Conservation (phyloP, 1,140 invertebrate genomes). For the Callitettix versicolor region DNA sequence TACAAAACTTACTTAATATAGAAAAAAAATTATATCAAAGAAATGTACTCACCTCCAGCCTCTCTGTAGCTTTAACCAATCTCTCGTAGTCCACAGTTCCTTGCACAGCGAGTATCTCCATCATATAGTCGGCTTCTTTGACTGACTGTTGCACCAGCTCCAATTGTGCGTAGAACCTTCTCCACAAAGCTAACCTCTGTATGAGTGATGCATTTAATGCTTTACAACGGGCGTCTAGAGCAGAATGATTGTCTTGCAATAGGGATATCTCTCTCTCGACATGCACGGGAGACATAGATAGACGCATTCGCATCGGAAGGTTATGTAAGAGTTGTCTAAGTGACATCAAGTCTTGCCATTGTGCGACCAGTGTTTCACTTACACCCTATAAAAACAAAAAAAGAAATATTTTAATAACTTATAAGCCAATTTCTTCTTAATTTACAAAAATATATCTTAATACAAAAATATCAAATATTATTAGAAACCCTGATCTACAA, state of each 20-base stretch:
- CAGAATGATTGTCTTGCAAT: slow-evolving; percentile 57
- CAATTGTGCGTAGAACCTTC: slow-evolving; percentile 55
- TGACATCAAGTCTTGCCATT: slow-evolving; percentile 66
- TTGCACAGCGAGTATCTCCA: slow-evolving; percentile 66
- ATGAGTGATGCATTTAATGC: slow-evolving; percentile 50
- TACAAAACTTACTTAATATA: too few species aligned
- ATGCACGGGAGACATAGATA: slow-evolving; percentile 59
- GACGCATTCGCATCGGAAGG: slow-evolving; percentile 54
- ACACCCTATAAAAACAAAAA: slow-evolving; percentile 35
- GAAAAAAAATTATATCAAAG: too few species aligned
- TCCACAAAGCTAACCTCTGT: slow-evolving; percentile 55
- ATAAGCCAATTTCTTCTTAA: background rate
- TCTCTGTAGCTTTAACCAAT: slow-evolving; percentile 34
- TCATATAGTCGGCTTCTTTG: slow-evolving; percentile 74
- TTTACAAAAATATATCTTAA: background rate
- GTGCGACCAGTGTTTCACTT: slow-evolving; percentile 47
- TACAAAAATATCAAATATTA: background rate
- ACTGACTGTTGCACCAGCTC: slow-evolving; percentile 68
- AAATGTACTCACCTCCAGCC: slow-evolving; percentile 16
- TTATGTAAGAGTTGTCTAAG: slow-evolving; percentile 62
- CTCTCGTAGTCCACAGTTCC: slow-evolving; percentile 71
- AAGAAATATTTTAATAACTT: background rate
- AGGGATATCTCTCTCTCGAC: slow-evolving; percentile 62
- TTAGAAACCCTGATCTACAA: too few species aligned
- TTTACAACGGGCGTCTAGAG: slow-evolving; percentile 53